A percentile compares a stretch with the other conserved stretches of the same genome.
Conservation (phyloP, 2,797 vertebrate species). For the Tenualosa ilisha region DNA sequence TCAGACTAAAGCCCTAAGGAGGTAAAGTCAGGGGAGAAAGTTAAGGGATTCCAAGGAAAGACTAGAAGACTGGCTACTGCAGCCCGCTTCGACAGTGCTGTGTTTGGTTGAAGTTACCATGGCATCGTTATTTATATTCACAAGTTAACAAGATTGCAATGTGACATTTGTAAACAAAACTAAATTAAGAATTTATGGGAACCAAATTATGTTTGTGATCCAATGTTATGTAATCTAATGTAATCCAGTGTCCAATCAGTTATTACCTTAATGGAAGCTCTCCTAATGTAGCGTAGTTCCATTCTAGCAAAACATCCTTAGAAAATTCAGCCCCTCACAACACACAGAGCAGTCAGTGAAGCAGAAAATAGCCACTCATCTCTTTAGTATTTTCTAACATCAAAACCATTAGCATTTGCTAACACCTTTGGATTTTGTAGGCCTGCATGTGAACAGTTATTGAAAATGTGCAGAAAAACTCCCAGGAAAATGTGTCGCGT, state of each 20-base stretch:
- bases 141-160: neutral
- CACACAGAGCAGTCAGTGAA: neutral
- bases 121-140: neutral
- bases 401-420: neutral
- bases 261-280: neutral
- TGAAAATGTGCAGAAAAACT: slow-evolving; percentile 38
- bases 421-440: slow-evolving; percentile 18
- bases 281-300: neutral
- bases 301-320: neutral
- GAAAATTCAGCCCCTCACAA: neutral
- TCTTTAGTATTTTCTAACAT: neutral
- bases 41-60: neutral
- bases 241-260: neutral
- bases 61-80: neutral
- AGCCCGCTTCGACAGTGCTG: neutral
- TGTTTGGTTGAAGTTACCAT: neutral
- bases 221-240: too few relatives aligned
- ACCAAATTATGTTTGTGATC: neutral
- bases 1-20: neutral
- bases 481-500: slow-evolving; percentile 44
- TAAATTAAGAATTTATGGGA: neutral
- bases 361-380: slow-evolving; percentile 10
- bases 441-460: slow-evolving; percentile 7
- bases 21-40: neutral
- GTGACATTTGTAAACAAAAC: neutral